Evolutionary conservation across 2,113 vertebrate genomes (phyloP).

Genomic region (Calidris pygmaea): DNA sequence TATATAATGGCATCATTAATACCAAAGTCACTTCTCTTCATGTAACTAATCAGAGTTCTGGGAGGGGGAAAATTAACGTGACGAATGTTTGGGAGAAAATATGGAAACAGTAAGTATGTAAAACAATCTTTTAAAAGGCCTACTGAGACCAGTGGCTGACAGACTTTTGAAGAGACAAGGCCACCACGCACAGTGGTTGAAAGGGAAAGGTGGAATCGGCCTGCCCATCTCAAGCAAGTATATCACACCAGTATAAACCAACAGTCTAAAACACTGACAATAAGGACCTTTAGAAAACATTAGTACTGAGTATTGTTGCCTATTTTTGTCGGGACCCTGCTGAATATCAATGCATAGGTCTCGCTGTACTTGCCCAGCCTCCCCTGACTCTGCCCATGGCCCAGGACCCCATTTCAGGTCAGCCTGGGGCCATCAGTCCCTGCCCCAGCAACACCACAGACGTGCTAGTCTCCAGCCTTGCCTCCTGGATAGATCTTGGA

Average conservation of each 20-base stretch:
- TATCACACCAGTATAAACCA: background rate
- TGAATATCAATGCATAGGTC: background rate
- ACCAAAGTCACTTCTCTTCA: conserved; percentile 65
- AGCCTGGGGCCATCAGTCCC: background rate
- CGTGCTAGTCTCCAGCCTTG: accelerated
- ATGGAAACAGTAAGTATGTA: background rate
- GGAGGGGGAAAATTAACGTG: conserved; percentile 37
- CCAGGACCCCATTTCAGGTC: background rate
- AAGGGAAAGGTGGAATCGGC: accelerated
- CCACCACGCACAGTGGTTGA: accelerated
- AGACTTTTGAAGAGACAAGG: background rate
- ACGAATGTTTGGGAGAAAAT: conserved; percentile 49
- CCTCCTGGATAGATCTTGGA: background rate
- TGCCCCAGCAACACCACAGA: background rate
- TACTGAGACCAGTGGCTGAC: background rate
- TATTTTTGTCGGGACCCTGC: background rate
- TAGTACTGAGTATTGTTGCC: background rate
- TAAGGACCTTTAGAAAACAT: background rate
- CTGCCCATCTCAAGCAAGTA: background rate
- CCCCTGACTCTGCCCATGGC: accelerated
- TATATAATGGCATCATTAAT: conserved; percentile 69
- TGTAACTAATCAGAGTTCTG: conserved; percentile 67
- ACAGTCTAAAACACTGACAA: background rate
- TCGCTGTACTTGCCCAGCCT: background rate
- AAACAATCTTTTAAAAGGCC: background rate